A percentile compares a stretch with the other conserved stretches of the same genome.
Conservation (phyloP, 2,888 invertebrate genomes). For the Napeogenes sylphis region DNA sequence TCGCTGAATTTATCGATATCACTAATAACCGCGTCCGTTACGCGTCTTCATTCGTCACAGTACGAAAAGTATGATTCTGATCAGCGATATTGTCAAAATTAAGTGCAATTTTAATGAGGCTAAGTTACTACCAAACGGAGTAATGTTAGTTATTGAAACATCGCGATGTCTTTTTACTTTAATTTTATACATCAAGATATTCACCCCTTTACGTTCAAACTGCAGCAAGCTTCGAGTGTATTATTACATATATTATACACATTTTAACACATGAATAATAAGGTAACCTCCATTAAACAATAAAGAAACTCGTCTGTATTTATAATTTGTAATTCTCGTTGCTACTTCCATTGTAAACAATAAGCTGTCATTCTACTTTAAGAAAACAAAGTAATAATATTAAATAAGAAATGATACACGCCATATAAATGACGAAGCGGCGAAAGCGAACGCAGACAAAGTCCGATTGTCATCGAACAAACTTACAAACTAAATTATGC, state of each 20-base stretch:
- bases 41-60: slow-evolving; percentile 46
- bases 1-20: slow-evolving; percentile 57
- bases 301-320: too few relatives aligned
- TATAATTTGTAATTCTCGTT: too few relatives aligned
- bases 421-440: slow-evolving; percentile 60
- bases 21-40: slow-evolving; percentile 57
- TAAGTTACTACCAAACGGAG: neutral
- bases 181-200: too few relatives aligned
- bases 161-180: too few relatives aligned
- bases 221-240: too few relatives aligned
- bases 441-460: slow-evolving; percentile 59
- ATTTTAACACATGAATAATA: too few relatives aligned
- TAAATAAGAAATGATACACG: slow-evolving; percentile 27
- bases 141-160: too few relatives aligned
- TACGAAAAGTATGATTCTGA: slow-evolving; percentile 29
- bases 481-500: slow-evolving; percentile 58
- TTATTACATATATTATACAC: too few relatives aligned
- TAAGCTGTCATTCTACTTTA: slow-evolving; percentile 1
- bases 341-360: neutral
- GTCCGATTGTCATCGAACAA: slow-evolving; percentile 69
- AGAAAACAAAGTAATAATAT: slow-evolving; percentile 19
- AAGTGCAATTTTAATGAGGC: slow-evolving; percentile 14
- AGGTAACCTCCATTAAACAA: too few relatives aligned
- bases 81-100: slow-evolving; percentile 26
- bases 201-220: too few relatives aligned